phyloP scores from a whole-genome alignment of 2,888 invertebrate species.

The Serripes groenlandicus region DNA sequence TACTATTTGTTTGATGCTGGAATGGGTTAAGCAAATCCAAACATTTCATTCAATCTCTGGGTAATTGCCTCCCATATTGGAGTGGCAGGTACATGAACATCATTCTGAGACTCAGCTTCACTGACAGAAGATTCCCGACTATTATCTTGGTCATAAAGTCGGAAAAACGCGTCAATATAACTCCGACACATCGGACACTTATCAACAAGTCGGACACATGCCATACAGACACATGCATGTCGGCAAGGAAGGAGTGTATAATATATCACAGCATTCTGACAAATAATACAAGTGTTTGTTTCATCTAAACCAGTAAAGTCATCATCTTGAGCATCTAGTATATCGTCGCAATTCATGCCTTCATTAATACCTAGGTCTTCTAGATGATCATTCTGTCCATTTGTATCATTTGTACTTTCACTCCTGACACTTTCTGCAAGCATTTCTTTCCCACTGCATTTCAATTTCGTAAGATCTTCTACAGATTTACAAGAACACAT shows the following conservation, averaged over 20 bases:
- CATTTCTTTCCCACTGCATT: no score
- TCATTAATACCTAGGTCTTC: background rate
- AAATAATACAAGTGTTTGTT: slow-evolving; percentile 91
- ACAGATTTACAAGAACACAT: no score
- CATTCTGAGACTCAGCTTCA: background rate
- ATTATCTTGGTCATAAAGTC: slow-evolving; percentile 53
- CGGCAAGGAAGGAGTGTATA: slow-evolving; percentile 94
- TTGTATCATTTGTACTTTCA: background rate
- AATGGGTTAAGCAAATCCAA: slow-evolving; percentile 69
- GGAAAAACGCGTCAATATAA: slow-evolving; percentile 93
- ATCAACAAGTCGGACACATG: slow-evolving; percentile 93
- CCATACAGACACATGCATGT: slow-evolving; percentile 94
- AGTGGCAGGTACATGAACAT: slow-evolving; percentile 25
- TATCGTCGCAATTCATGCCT: background rate
- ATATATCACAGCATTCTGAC: slow-evolving; percentile 92
- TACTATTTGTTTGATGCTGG: background rate
- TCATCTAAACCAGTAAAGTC: slow-evolving; percentile 16
- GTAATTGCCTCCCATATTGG: slow-evolving; percentile 70
- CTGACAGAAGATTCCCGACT: background rate
- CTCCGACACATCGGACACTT: slow-evolving; percentile 95
- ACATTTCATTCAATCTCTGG: slow-evolving; percentile 69
- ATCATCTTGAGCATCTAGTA: background rate
- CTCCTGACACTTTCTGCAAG: no score
- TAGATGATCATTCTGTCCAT: background rate
- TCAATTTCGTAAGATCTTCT: no score